A percentile compares a stretch with the other conserved stretches of the same genome.
phyloP scores from a whole-genome alignment of 1,140 invertebrate genomes.

The Teleopsis dalmanni region DNA sequence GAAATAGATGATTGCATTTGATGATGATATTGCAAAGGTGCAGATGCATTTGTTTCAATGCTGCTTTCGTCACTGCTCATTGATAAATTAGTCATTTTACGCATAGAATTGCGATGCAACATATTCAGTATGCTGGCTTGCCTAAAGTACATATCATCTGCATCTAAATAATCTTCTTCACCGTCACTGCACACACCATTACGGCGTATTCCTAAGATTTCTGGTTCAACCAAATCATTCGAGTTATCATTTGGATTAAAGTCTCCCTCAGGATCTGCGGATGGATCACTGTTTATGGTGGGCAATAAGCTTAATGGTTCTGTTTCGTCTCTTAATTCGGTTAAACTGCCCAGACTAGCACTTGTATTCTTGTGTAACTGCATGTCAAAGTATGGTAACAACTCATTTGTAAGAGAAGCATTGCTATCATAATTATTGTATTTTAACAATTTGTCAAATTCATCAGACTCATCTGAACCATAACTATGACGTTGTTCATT shows the following conservation, averaged over 20 bases:
- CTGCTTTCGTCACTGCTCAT: slow-evolving; percentile 45
- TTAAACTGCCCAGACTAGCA: slow-evolving; percentile 31
- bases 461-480: slow-evolving; percentile 38
- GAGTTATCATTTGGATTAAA: slow-evolving; percentile 8
- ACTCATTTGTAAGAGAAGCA: slow-evolving; percentile 35
- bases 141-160: slow-evolving; percentile 34
- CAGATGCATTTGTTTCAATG: slow-evolving; percentile 11
- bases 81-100: slow-evolving; percentile 27
- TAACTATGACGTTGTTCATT: slow-evolving; percentile 10
- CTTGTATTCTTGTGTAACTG: slow-evolving; percentile 34
- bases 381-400: slow-evolving; percentile 43
- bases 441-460: slow-evolving; percentile 40
- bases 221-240: background rate
- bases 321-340: slow-evolving; percentile 23
- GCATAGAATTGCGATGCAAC: slow-evolving; percentile 41
- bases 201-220: slow-evolving; percentile 17
- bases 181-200: slow-evolving; percentile 32
- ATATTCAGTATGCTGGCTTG: slow-evolving; percentile 40
- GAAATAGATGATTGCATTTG: slow-evolving; percentile 42
- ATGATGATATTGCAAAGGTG: slow-evolving; percentile 25
- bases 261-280: slow-evolving; percentile 33
- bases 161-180: slow-evolving; percentile 35
- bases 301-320: slow-evolving; percentile 33
- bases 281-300: slow-evolving; percentile 36
- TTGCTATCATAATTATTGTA: slow-evolving; percentile 28